Conservation (phyloP, 2,888 invertebrate species). For the Brachylomia viminalis region DNA sequence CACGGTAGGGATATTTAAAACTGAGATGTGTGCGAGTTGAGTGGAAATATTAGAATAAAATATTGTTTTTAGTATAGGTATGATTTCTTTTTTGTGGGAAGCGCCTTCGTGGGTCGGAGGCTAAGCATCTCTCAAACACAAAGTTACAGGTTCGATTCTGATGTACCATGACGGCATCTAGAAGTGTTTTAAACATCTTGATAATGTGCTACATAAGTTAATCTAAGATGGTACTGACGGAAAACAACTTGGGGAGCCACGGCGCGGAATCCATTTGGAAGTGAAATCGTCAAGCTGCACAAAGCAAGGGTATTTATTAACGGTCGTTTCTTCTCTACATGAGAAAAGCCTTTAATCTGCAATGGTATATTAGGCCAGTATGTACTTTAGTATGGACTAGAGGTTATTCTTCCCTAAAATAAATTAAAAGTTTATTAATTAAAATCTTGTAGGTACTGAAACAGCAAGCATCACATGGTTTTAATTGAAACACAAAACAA, state of each 20-base stretch:
- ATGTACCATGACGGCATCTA: background rate
- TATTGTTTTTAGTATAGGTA: background rate
- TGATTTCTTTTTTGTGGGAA: background rate
- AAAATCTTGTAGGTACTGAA: background rate
- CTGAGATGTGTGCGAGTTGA: constrained; percentile 4
- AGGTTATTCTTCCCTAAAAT: background rate
- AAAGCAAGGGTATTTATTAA: background rate
- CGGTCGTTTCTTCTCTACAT: background rate
- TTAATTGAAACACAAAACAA: background rate
- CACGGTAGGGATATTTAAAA: constrained; percentile 29
- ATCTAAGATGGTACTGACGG: background rate
- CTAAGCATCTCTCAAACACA: background rate
- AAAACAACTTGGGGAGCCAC: too few species aligned
- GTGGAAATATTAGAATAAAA: background rate
- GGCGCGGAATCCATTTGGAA: background rate
- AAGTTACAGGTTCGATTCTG: background rate
- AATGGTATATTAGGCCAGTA: background rate
- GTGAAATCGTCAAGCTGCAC: background rate
- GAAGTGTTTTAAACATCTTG: background rate
- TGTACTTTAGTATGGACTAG: background rate
- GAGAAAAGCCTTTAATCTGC: background rate
- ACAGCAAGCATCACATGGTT: background rate
- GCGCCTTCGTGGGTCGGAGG: too few species aligned
- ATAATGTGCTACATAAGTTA: background rate
- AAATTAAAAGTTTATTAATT: background rate